These are phyloP conservation scores for Parauchenoglanis ngamensis DNA, from an alignment of 2,797 vertebrate species.

Conservation along the genomic window DNA sequence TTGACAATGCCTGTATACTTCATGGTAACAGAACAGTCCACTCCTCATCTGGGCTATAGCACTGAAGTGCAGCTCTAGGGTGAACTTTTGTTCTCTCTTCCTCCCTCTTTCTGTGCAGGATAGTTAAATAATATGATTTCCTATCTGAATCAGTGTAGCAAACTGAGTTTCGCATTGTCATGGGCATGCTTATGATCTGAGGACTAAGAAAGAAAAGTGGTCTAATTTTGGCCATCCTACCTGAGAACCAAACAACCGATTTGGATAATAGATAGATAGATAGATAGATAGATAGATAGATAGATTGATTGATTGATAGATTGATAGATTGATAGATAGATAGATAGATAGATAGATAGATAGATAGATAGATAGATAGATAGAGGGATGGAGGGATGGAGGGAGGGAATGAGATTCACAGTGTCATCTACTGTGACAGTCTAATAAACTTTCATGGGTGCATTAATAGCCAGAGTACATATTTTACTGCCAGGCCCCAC, in stretches of 20 bases:
- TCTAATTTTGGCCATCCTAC: neutral
- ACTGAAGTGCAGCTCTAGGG: neutral
- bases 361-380: neutral
- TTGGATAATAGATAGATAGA: neutral
- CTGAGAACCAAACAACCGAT: neutral
- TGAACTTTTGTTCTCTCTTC: neutral
- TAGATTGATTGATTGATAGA: neutral
- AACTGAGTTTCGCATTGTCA: neutral
- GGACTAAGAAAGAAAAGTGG: neutral
- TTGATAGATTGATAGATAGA: neutral
- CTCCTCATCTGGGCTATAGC: neutral
- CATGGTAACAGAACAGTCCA: neutral
- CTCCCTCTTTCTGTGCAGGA: neutral
- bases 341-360: neutral
- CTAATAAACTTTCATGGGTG: constrained; percentile 48
- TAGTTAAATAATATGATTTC: neutral
- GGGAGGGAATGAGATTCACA: neutral
- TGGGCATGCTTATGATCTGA: neutral
- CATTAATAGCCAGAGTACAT: constrained; percentile 29
- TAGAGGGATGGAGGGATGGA: neutral
- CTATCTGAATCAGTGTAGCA: neutral
- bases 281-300: neutral
- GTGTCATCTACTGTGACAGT: constrained; percentile 38
- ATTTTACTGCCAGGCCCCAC: constrained; percentile 1
- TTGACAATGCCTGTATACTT: neutral